Conservation (phyloP, 2,797 vertebrate species). For the Salmo trutta region DNA sequence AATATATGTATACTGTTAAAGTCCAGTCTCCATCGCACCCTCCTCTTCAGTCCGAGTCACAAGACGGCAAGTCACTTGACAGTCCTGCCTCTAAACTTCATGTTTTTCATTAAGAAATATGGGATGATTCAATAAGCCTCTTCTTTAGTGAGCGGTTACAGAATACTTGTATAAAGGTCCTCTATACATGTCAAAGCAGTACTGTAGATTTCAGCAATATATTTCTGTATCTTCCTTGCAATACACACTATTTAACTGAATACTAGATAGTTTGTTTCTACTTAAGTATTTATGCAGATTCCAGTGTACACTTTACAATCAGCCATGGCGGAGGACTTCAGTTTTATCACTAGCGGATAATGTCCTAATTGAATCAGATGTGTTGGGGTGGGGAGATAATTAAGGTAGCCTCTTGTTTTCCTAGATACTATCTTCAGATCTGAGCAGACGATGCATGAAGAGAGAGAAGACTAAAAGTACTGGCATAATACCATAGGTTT, state of each 20-base stretch:
- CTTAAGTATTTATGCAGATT: neutral
- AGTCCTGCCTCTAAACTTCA: conserved; percentile 44
- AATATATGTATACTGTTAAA: neutral
- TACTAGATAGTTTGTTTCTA: neutral
- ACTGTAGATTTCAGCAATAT: neutral
- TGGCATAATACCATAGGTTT: neutral
- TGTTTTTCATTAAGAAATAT: conserved; percentile 59
- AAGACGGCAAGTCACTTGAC: conserved; percentile 65
- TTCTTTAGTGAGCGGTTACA: conserved; percentile 5
- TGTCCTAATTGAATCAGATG: conserved; percentile 50
- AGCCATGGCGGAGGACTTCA: conserved; percentile 5
- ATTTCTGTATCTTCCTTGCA: neutral
- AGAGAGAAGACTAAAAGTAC: conserved; percentile 3
- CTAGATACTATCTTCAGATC: conserved; percentile 23
- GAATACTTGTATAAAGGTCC: neutral
- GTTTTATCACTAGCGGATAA: conserved; percentile 13
- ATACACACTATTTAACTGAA: neutral
- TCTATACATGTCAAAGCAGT: neutral
- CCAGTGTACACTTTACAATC: neutral
- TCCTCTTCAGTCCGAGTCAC: conserved; percentile 48
- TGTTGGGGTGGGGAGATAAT: conserved; percentile 35
- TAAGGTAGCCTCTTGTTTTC: neutral
- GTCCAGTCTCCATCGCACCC: neutral
- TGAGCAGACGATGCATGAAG: conserved; percentile 13
- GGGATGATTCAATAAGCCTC: conserved; percentile 51